phyloP scores from a whole-genome alignment of 2,113 vertebrate species.

The Hypomesus transpacificus region DNA sequence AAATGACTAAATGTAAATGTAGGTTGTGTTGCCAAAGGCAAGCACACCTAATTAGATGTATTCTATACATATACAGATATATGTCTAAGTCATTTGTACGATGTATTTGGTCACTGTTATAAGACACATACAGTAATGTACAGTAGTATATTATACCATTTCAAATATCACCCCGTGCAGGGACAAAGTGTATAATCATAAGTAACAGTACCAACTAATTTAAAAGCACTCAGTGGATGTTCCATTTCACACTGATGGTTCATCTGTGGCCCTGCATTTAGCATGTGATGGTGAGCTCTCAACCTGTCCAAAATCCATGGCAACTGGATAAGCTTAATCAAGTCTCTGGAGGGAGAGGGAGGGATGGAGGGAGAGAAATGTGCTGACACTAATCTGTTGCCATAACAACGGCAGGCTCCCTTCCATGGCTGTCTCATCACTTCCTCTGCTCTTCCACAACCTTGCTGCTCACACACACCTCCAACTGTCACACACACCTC shows the following conservation, averaged over 20 bases:
- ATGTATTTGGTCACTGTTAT: too few species aligned
- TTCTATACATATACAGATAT: too few species aligned
- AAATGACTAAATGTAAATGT: too few species aligned
- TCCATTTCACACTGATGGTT: constrained; percentile 38
- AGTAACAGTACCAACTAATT: background rate
- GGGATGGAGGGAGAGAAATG: constrained; percentile 4
- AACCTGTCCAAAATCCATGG: constrained; percentile 42
- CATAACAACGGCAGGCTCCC: constrained; percentile 41
- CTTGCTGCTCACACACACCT: background rate
- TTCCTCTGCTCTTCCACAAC: background rate
- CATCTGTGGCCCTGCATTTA: constrained; percentile 18
- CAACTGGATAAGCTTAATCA: constrained; percentile 34
- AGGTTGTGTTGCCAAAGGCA: too few species aligned
- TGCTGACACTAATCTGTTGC: constrained; percentile 43
- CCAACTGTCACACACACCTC: background rate
- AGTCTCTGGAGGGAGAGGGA: constrained; percentile 6
- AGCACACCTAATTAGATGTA: too few species aligned
- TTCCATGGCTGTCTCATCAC: constrained; percentile 7
- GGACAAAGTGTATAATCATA: background rate
- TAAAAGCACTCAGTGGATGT: constrained; percentile 11
- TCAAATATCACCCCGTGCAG: too few species aligned
- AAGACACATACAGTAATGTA: too few species aligned
- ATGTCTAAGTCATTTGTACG: too few species aligned
- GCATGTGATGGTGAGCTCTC: constrained; percentile 34
- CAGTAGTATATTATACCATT: too few species aligned